Conservation (phyloP, 2,113 vertebrate genomes). For the Lynx canadensis region DNA sequence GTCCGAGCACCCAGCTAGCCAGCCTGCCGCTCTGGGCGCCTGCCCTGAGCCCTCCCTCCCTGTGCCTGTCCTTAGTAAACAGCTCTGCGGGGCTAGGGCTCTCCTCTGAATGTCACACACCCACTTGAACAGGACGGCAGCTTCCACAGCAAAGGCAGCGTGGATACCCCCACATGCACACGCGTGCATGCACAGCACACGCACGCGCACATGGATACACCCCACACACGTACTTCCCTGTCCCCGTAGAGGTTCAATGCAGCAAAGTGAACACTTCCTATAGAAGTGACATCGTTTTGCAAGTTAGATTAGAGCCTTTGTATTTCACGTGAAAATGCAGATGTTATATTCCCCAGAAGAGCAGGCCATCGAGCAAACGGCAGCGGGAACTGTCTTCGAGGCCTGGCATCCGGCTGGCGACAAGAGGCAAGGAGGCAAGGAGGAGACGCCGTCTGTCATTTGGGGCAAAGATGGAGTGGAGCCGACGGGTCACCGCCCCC, state of each 20-base stretch:
- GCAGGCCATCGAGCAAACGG: not conserved
- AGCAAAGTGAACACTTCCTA: not conserved
- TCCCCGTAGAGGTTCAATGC: not conserved
- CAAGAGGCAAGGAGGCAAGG: not conserved
- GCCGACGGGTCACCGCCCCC: accelerated
- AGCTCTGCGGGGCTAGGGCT: not conserved
- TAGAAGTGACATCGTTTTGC: not conserved
- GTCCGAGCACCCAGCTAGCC: not conserved
- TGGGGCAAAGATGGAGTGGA: not conserved
- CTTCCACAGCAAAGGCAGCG: not conserved
- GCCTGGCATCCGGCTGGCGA: not conserved
- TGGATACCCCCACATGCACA: accelerated
- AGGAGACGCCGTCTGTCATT: not conserved
- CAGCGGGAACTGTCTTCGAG: not conserved
- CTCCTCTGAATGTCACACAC: conserved; percentile 33
- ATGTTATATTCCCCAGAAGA: not conserved
- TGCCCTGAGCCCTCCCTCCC: not conserved
- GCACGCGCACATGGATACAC: no score
- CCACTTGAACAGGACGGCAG: not conserved
- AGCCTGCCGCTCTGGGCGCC: not conserved
- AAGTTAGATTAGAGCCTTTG: not conserved
- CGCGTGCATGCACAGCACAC: no score
- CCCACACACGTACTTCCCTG: no score
- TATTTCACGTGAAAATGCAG: not conserved
- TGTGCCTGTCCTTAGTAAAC: accelerated